A percentile compares a stretch with the other conserved stretches of the same genome.
These are phyloP conservation scores for Sebastes reedi DNA, from an alignment of 2,797 vertebrate genomes.

Conservation along the genomic window DNA sequence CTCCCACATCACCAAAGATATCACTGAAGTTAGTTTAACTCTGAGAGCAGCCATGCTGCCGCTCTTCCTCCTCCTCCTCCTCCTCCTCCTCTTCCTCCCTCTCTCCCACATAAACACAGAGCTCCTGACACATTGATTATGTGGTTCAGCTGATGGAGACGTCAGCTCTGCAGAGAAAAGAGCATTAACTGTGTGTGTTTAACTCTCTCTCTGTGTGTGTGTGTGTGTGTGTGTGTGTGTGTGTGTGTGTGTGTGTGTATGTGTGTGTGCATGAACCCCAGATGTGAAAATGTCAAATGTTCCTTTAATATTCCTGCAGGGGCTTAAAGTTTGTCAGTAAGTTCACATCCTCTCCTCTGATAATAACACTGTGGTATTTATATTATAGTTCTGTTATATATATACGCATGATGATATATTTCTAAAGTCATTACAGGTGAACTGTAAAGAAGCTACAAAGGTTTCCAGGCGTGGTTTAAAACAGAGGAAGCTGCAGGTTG, in stretches of 20 bases:
- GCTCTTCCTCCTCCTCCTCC: too few species aligned
- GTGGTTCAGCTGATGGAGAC: not conserved
- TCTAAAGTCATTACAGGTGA: fast-evolving
- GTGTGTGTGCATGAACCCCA: not conserved
- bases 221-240: too few species aligned
- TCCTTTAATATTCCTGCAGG: not conserved
- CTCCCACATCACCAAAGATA: not conserved
- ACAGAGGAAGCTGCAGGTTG: not conserved
- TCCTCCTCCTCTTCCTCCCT: not conserved
- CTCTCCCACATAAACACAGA: constrained; percentile 15
- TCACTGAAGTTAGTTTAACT: not conserved
- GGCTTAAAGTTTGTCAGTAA: not conserved
- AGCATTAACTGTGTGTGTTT: not conserved
- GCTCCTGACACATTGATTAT: constrained; percentile 22
- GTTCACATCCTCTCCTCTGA: too few species aligned
- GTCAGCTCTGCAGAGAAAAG: constrained; percentile 14
- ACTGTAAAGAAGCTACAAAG: not conserved
- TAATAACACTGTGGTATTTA: fast-evolving
- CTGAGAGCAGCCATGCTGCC: not conserved
- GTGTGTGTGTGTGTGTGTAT: too few species aligned
- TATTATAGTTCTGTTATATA: too few species aligned
- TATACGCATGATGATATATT: fast-evolving
- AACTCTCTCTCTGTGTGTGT: not conserved
- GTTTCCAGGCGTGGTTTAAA: constrained; percentile 16
- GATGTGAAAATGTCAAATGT: not conserved